A percentile compares a stretch with the other conserved stretches of the same genome.
Evolutionary conservation across 2,797 vertebrate genomes (phyloP).

Genomic region (Sphenodon punctatus): DNA sequence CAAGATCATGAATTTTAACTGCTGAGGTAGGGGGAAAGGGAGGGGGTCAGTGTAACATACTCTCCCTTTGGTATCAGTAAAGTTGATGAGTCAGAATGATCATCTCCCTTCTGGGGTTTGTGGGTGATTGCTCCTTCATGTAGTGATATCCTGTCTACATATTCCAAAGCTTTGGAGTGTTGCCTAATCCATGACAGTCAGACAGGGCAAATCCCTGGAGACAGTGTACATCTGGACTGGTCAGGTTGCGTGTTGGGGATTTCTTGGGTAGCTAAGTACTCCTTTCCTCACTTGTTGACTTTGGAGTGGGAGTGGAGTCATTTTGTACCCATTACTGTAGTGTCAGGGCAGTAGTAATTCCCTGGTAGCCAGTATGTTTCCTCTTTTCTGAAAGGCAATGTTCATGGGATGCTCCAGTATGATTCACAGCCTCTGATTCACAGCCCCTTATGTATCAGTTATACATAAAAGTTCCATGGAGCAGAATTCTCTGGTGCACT

Average conservation of each 20-base stretch:
- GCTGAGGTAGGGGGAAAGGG: background rate
- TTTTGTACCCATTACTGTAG: background rate
- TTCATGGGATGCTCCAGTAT: background rate
- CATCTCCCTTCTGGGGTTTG: background rate
- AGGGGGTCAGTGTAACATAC: background rate
- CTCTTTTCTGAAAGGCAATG: background rate
- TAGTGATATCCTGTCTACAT: background rate
- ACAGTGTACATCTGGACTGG: background rate
- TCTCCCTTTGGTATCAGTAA: background rate
- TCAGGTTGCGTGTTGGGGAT: background rate
- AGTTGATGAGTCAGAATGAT: background rate
- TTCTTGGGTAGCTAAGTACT: background rate
- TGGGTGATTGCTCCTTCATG: background rate
- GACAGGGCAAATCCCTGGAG: background rate
- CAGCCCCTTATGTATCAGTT: background rate
- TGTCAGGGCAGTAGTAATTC: background rate
- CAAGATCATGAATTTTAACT: background rate
- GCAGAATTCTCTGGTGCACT: background rate
- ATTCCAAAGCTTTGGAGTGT: background rate
- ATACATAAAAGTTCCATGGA: background rate
- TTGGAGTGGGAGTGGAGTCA: background rate
- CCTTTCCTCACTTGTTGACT: background rate
- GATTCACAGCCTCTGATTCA: background rate
- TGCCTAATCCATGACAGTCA: background rate
- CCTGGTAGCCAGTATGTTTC: background rate